Percentiles rank a stretch among this genome's conserved stretches.
Evolutionary conservation across 64 coral and sea anemone genomes (phyloP).

Genomic region (Hydrozoanthus tunicans): DNA sequence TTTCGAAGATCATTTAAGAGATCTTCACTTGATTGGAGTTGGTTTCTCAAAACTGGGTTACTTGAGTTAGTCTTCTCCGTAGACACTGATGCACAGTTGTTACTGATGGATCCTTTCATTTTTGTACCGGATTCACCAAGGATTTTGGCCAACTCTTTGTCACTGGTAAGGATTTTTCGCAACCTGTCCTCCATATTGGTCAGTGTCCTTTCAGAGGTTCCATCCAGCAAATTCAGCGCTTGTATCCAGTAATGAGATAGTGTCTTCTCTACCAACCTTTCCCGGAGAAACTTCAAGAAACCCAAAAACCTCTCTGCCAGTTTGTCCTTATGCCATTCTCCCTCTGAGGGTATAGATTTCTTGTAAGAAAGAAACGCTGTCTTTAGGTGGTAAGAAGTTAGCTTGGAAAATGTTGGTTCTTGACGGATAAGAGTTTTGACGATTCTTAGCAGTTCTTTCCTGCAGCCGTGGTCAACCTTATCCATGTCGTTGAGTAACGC

Average conservation of each 20-base stretch:
- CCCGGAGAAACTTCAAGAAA: conserved; percentile 14
- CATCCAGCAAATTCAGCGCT: conserved; percentile 54
- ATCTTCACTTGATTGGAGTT: neutral
- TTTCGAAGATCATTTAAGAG: conserved; percentile 45
- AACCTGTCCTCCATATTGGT: conserved; percentile 43
- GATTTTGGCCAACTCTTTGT: neutral
- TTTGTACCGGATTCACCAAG: neutral
- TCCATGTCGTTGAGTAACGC: conserved; percentile 47
- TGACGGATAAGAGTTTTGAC: conserved; percentile 54
- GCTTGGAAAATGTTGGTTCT: conserved; percentile 12
- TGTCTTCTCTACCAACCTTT: neutral
- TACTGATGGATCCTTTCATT: neutral
- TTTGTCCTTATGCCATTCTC: neutral
- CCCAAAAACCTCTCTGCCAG: conserved; percentile 37
- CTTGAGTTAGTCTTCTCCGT: neutral
- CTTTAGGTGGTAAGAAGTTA: conserved; percentile 73
- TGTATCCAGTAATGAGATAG: conserved; percentile 46
- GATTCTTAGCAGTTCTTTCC: conserved; percentile 61
- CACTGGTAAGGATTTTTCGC: conserved; percentile 8
- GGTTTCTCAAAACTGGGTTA: neutral
- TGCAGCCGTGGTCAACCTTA: conserved; percentile 28
- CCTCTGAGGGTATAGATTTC: neutral
- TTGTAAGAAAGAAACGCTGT: conserved; percentile 67
- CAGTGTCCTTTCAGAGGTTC: neutral
- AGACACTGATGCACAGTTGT: neutral